Evolutionary conservation across 1,140 invertebrate species (phyloP).

Genomic region (Drosophila parvula): DNA sequence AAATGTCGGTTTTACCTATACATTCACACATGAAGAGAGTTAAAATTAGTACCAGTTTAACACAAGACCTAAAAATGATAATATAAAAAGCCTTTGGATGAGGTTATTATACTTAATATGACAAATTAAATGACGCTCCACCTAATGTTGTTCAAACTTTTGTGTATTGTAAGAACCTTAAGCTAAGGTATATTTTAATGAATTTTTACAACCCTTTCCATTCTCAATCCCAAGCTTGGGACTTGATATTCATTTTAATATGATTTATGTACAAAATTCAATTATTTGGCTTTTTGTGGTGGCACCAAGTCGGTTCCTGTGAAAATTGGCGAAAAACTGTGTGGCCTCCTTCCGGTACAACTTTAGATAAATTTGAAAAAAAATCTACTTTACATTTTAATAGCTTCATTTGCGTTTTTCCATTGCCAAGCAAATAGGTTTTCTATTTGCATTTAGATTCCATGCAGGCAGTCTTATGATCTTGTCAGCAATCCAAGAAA

Average conservation of each 20-base stretch:
- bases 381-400: slow-evolving; percentile 69
- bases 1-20: too few species aligned
- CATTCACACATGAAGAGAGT: not conserved
- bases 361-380: slow-evolving; percentile 31
- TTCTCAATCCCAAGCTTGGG: not conserved
- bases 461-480: slow-evolving; percentile 35
- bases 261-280: slow-evolving; percentile 6
- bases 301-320: not conserved
- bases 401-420: slow-evolving; percentile 68
- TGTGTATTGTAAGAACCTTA: not conserved
- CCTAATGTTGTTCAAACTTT: not conserved
- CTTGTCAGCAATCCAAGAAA: slow-evolving; percentile 26
- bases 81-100: not conserved
- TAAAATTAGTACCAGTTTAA: slow-evolving; percentile 35
- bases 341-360: not conserved
- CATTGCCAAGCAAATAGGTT: slow-evolving; percentile 48
- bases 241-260: not conserved
- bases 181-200: not conserved
- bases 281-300: not conserved
- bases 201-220: not conserved
- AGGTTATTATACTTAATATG: too few species aligned
- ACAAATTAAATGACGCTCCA: too few species aligned
- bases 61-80: too few species aligned
- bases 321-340: not conserved
- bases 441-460: slow-evolving; percentile 73